These are phyloP conservation scores for Ochlodes sylvanus DNA, from an alignment of 2,888 invertebrate genomes.

Conservation along the genomic window DNA sequence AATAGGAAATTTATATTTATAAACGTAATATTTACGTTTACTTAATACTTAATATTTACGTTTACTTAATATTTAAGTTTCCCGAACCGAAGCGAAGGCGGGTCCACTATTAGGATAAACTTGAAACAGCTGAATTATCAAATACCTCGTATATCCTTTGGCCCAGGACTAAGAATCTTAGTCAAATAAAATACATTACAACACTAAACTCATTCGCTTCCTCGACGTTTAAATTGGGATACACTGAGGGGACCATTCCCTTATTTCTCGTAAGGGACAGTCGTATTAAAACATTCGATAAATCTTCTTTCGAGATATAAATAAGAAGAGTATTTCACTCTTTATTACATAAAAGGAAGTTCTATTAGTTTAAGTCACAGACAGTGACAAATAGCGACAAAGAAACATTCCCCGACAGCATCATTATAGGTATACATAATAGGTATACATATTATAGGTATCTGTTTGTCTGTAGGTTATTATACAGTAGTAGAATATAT, in stretches of 20 bases:
- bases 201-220: slow-evolving; percentile 4
- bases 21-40: no score
- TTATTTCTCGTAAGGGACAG: slow-evolving; percentile 14
- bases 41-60: no score
- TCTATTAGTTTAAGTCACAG: neutral
- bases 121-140: no score
- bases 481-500: no score
- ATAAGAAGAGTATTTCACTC: neutral
- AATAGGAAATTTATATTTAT: no score
- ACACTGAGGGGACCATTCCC: slow-evolving; percentile 15
- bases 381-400: neutral
- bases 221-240: slow-evolving; percentile 22
- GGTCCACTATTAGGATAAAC: no score
- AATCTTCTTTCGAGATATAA: slow-evolving; percentile 5
- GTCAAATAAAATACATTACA: neutral
- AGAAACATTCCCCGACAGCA: neutral
- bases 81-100: no score
- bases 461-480: no score
- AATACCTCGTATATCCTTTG: neutral
- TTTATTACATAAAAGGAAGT: neutral
- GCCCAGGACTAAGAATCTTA: neutral
- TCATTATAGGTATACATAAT: neutral
- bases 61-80: no score
- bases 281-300: slow-evolving; percentile 15
- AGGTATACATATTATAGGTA: no score